phyloP scores from a whole-genome alignment of 2,797 vertebrate species.

The Synanceia verrucosa region DNA sequence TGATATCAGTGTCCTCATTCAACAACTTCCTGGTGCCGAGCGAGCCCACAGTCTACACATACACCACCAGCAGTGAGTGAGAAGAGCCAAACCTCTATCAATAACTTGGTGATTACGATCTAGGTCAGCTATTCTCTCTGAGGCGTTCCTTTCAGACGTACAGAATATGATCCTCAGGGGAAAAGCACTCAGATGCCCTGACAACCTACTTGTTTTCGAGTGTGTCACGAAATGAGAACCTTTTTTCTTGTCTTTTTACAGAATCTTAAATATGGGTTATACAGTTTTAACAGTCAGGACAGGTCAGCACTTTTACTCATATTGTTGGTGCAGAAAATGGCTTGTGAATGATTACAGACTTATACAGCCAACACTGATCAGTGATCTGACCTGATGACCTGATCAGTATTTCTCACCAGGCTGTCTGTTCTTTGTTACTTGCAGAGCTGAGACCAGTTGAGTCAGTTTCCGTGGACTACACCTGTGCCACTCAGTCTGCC shows the following conservation, averaged over 20 bases:
- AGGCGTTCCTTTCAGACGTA: conserved; percentile 63
- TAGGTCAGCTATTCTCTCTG: conserved; percentile 71
- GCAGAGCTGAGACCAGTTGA: conserved; percentile 77
- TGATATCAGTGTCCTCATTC: conserved; percentile 79
- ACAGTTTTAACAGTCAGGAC: neutral
- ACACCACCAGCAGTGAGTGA: conserved; percentile 82
- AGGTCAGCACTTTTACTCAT: neutral
- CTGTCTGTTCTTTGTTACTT: neutral
- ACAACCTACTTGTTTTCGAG: conserved; percentile 45
- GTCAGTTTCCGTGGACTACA: conserved; percentile 70
- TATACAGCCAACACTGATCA: neutral
- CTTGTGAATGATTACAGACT: neutral
- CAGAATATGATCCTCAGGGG: conserved; percentile 64
- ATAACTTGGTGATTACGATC: conserved; percentile 68
- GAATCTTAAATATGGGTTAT: neutral
- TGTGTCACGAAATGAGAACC: conserved; percentile 31
- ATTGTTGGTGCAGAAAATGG: neutral
- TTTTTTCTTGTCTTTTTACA: neutral
- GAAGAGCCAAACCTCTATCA: conserved; percentile 50
- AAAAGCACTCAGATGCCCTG: conserved; percentile 35
- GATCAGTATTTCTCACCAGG: neutral
- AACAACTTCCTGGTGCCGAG: conserved; percentile 77
- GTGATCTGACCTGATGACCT: too few relatives aligned
- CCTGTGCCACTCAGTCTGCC: conserved; percentile 59
- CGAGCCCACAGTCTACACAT: conserved; percentile 67